Conservation (phyloP, 2,797 vertebrate species). For the Alectoris magna region DNA sequence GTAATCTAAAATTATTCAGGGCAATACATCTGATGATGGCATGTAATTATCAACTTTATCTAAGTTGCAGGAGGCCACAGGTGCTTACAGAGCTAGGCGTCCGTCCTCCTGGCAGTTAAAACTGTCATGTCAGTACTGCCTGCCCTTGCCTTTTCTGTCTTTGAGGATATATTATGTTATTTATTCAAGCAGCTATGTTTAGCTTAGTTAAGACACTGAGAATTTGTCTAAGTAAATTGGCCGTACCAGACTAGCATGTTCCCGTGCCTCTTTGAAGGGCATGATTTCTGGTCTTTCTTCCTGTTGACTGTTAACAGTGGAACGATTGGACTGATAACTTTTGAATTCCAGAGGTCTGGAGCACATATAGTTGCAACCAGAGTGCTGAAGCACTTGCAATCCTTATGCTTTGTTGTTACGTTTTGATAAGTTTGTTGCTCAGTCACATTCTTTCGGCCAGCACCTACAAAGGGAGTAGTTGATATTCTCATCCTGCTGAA, state of each 20-base stretch:
- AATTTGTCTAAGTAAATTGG: slow-evolving; percentile 26
- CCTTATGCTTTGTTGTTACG: neutral
- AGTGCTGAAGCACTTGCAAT: neutral
- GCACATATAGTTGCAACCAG: fast-evolving
- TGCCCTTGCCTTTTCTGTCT: slow-evolving; percentile 23
- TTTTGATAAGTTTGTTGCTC: neutral
- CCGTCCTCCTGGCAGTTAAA: slow-evolving; percentile 8
- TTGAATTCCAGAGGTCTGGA: neutral
- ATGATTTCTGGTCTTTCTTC: neutral
- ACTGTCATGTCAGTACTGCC: slow-evolving; percentile 38
- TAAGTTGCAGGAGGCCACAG: slow-evolving; percentile 12
- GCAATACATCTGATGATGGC: neutral
- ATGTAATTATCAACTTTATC: neutral
- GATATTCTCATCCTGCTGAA: neutral
- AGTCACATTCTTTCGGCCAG: neutral
- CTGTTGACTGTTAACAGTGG: neutral
- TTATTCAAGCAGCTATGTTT: slow-evolving; percentile 39
- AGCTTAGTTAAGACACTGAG: slow-evolving; percentile 47
- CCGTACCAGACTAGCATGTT: neutral
- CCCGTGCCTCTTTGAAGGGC: neutral
- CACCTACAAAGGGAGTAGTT: neutral
- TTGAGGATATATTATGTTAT: slow-evolving; percentile 43
- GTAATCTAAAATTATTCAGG: neutral
- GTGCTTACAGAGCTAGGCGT: neutral
- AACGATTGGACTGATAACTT: neutral